These are phyloP conservation scores for Pseudochaenichthys georgianus DNA, from an alignment of 2,797 vertebrate species.

Conservation along the genomic window DNA sequence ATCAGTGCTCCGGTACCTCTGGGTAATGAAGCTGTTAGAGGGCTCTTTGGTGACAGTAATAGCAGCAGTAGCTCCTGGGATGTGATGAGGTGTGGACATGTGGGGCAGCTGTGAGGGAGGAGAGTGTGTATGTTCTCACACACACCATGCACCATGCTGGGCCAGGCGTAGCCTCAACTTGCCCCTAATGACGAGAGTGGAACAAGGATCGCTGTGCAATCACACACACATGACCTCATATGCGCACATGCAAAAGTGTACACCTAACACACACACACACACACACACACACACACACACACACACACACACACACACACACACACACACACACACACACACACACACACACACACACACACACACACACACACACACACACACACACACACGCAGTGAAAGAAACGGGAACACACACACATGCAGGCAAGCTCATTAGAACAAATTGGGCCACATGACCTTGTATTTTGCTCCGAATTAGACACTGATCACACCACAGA, in stretches of 20 bases:
- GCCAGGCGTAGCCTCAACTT: conserved; percentile 74
- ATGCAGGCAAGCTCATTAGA: conserved; percentile 68
- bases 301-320: conserved; percentile 17
- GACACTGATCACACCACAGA: conserved; percentile 56
- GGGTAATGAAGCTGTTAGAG: conserved; percentile 79
- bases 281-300: conserved; percentile 15
- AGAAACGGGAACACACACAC: conserved; percentile 24
- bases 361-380: conserved; percentile 3
- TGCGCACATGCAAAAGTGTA: conserved; percentile 8
- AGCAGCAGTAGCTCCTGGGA: conserved; percentile 66
- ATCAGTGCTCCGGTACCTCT: conserved; percentile 60
- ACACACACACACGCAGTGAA: background rate
- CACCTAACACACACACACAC: background rate
- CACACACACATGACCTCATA: conserved; percentile 21
- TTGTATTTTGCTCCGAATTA: conserved; percentile 68
- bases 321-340: conserved; percentile 1
- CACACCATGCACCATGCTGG: conserved; percentile 57
- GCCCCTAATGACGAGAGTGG: conserved; percentile 72
- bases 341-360: background rate
- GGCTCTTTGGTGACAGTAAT: conserved; percentile 77
- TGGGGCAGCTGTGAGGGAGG: conserved; percentile 61
- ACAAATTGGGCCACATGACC: conserved; percentile 67
- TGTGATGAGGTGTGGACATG: conserved; percentile 72
- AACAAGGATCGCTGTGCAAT: conserved; percentile 32
- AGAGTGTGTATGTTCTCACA: conserved; percentile 20